Conservation (phyloP, 2,888 invertebrate genomes). For the Galeopsomyia nigrocyanea region DNA sequence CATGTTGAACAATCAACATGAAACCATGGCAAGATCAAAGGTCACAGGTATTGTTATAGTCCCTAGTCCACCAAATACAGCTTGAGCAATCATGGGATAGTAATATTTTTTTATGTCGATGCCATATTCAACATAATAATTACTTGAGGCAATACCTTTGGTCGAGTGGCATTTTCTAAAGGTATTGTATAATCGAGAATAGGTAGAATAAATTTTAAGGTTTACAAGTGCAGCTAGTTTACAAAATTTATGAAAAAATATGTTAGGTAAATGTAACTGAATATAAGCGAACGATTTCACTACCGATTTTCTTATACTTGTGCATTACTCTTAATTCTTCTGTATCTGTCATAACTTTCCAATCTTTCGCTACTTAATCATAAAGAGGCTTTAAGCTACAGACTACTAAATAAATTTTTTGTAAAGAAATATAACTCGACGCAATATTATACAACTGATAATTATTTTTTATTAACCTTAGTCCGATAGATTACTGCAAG, state of each 20-base stretch:
- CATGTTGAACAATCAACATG: slow-evolving; percentile 18
- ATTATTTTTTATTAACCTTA: slow-evolving; percentile 2
- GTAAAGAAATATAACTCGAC: neutral
- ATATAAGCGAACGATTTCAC: neutral
- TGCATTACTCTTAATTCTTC: slow-evolving; percentile 23
- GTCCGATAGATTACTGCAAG: slow-evolving; percentile 6
- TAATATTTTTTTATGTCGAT: slow-evolving; percentile 27
- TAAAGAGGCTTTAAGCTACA: slow-evolving; percentile 19
- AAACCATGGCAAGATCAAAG: slow-evolving; percentile 23
- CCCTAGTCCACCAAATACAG: slow-evolving; percentile 3
- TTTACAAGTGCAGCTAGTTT: too few species aligned
- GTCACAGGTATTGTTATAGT: neutral
- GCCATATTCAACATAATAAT: slow-evolving; percentile 29
- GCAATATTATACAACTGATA: too few species aligned
- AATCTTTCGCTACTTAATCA: slow-evolving; percentile 5
- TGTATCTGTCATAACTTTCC: slow-evolving; percentile 5
- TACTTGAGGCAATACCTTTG: slow-evolving; percentile 16
- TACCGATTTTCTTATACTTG: neutral
- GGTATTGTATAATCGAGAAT: slow-evolving; percentile 15
- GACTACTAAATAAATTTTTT: neutral
- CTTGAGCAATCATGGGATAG: slow-evolving; percentile 21
- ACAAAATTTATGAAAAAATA: too few species aligned
- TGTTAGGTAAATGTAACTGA: slow-evolving; percentile 13
- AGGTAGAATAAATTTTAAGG: too few species aligned
- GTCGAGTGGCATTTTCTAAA: slow-evolving; percentile 16